phyloP scores from a whole-genome alignment of 37 sponge, comb jelly and placozoan species.

The Amphimedon queenslandica region DNA sequence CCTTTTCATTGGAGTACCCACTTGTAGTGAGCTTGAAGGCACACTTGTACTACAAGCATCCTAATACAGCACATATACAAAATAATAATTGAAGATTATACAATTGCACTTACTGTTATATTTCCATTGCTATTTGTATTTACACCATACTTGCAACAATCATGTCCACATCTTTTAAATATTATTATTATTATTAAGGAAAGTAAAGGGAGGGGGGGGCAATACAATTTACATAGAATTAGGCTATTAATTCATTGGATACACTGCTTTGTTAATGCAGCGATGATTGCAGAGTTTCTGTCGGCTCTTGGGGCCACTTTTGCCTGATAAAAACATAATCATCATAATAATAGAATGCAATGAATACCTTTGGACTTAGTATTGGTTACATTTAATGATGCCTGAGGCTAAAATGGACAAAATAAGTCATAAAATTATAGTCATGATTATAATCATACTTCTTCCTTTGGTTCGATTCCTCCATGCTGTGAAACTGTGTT shows the following conservation, averaged over 20 bases:
- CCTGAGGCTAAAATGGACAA: not conserved
- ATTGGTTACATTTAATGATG: not conserved
- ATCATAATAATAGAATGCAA: not conserved
- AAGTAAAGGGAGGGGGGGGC: too few relatives aligned
- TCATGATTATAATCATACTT: not conserved
- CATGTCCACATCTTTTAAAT: constrained; percentile 66
- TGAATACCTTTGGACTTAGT: not conserved
- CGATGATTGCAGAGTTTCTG: constrained; percentile 48
- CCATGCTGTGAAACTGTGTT: not conserved
- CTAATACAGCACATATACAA: too few relatives aligned
- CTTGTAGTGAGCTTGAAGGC: too few relatives aligned
- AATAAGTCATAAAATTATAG: not conserved
- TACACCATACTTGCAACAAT: constrained; percentile 63
- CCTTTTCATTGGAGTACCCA: not conserved
- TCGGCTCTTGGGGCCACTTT: not conserved
- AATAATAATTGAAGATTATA: too few relatives aligned
- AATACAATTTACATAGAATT: too few relatives aligned
- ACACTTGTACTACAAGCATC: too few relatives aligned
- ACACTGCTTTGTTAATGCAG: constrained; percentile 66
- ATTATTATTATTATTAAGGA: constrained; percentile 5
- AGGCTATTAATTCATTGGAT: too few relatives aligned
- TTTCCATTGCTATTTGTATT: not conserved
- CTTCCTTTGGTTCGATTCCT: not conserved
- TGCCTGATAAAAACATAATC: too few relatives aligned
- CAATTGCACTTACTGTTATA: not conserved